These are phyloP conservation scores for Temnothorax longispinosus DNA, from an alignment of 1,140 invertebrate genomes.

Conservation along the genomic window DNA sequence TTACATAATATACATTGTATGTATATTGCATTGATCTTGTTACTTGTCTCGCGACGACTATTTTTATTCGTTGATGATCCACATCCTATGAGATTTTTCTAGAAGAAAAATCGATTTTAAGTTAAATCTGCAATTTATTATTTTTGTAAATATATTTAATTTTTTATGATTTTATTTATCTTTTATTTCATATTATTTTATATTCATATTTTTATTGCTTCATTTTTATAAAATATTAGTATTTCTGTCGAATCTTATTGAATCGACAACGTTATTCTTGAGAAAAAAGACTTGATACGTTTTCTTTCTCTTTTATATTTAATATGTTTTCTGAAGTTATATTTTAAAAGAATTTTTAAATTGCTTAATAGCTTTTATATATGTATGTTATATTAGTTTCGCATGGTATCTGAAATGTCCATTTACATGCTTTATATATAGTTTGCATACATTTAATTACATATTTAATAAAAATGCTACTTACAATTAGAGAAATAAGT, in stretches of 20 bases:
- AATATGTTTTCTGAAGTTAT: background rate
- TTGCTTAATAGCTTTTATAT: background rate
- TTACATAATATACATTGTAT: background rate
- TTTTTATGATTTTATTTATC: background rate
- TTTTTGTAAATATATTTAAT: background rate
- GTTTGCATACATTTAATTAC: background rate
- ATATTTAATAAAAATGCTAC: background rate
- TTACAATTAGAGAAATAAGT: background rate
- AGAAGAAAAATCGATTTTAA: background rate
- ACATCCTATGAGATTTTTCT: background rate
- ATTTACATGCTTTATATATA: background rate
- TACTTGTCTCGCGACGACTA: background rate
- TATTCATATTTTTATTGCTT: background rate
- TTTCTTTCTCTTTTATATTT: background rate
- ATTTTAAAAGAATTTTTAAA: background rate
- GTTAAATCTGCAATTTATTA: background rate
- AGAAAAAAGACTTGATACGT: background rate
- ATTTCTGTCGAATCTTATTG: background rate
- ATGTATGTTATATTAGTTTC: background rate
- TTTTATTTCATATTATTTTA: background rate
- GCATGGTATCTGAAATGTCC: background rate
- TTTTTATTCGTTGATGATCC: background rate
- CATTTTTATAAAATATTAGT: background rate
- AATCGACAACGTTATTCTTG: background rate
- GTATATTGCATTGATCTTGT: background rate